Conservation (phyloP, 2,113 vertebrate species). For the Perccottus glenii region DNA sequence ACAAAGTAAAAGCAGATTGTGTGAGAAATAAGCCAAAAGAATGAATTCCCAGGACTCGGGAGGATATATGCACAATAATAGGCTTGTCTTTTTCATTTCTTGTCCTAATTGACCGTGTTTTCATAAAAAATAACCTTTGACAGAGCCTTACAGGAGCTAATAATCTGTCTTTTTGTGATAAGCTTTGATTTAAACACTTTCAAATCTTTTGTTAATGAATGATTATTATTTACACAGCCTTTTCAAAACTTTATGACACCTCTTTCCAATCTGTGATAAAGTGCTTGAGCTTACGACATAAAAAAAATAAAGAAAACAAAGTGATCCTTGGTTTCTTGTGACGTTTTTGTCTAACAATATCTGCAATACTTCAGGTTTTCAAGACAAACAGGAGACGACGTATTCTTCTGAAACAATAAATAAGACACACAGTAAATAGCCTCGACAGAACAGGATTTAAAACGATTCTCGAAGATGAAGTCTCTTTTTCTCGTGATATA, state of each 20-base stretch:
- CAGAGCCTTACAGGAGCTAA: too few species aligned
- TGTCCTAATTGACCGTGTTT: too few species aligned
- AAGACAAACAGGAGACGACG: conserved; percentile 44
- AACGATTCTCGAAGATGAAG: conserved; percentile 21
- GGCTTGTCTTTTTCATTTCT: too few species aligned
- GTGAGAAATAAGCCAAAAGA: too few species aligned
- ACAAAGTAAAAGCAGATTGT: too few species aligned
- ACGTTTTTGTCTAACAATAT: not conserved
- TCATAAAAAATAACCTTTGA: too few species aligned
- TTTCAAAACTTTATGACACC: conserved; percentile 27
- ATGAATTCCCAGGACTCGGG: too few species aligned
- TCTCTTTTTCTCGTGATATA: conserved; percentile 36
- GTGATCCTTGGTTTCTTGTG: conserved; percentile 34
- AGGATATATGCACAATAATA: too few species aligned
- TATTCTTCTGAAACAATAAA: conserved; percentile 75
- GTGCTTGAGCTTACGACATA: conserved; percentile 73
- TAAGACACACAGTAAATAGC: conserved; percentile 65
- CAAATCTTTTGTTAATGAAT: too few species aligned
- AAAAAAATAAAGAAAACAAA: conserved; percentile 35
- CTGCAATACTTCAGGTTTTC: conserved; percentile 56
- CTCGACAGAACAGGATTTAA: conserved; percentile 33
- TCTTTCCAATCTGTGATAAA: conserved; percentile 65
- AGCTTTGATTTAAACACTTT: too few species aligned
- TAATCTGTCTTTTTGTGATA: too few species aligned
- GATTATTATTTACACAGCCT: not conserved